Evolutionary conservation across 2,113 vertebrate genomes (phyloP), one percentile per base, ranked within the genome.

Genomic region (Theristicus caerulescens): DNA sequence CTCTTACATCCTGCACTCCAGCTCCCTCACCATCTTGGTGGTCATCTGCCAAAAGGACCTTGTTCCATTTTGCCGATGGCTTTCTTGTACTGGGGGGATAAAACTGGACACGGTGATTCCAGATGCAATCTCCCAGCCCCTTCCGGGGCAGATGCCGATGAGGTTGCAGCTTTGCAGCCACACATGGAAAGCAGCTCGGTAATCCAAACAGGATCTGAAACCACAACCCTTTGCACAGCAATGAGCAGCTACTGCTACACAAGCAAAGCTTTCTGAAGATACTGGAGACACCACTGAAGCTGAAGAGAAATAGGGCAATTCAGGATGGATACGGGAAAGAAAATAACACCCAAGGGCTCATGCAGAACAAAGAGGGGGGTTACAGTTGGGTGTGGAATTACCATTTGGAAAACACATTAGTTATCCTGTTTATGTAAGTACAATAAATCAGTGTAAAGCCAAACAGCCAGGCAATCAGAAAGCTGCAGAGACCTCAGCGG

Each of bases 391-490:
- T 81, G 27, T n/a, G 0, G 38, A 93, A 88, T 54, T 78, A 54
- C 22, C 12, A 58, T 47, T 92, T 88, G 51, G 47, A 86, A 96
- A 96, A 88, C 51, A 57, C 51, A 73, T 92, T 90, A 73, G 67
- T 90, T 58, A 83, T 83, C 58, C 26, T 52, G 17, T 87, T 82
- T 87, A 42, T 55, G 58, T 47, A 73, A 83, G 57, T 67, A 73
- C 64, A 94, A 87, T 86, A 87, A 85, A 95, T 89, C 86, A 79
- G 36, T 46, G 51, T 42, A 84, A 76, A 93, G 34, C 34, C 77
- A 90, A 96, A 59, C 15, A 84, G 27, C 21, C 64, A 95, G 69
- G 54, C 86, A 90, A 92, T 81, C 51, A 79, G 88, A 86, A 90
- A 86, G 34, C 62, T 79, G 55, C 44, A 74, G 72, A 82, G 64